phyloP scores from a whole-genome alignment of 2,113 vertebrate genomes.

The Lamprotornis superbus region DNA sequence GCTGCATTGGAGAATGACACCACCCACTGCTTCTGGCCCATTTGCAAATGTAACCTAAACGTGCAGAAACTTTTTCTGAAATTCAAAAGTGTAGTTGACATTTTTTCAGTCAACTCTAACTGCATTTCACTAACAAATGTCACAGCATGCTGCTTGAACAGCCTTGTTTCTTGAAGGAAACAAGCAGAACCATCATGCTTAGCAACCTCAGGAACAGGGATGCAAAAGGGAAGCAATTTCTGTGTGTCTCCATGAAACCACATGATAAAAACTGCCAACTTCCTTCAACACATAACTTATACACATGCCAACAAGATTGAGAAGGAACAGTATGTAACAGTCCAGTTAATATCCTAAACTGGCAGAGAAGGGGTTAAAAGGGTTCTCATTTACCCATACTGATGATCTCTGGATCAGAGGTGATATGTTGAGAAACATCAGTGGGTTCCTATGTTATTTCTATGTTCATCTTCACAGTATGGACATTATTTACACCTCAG shows the following conservation, averaged over 20 bases:
- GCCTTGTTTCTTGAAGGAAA: not conserved
- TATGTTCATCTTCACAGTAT: not conserved
- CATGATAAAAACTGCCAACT: not conserved
- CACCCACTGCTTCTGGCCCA: not conserved
- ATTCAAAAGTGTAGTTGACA: not conserved
- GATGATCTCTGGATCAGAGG: not conserved
- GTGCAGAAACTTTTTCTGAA: not conserved
- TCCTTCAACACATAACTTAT: not conserved
- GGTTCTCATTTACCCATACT: not conserved
- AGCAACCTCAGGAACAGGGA: not conserved
- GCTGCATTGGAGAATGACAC: not conserved
- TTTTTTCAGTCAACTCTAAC: not conserved
- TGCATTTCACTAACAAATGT: not conserved
- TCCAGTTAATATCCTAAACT: not conserved
- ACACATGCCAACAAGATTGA: not conserved
- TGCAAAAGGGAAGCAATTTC: not conserved
- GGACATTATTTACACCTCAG: not conserved
- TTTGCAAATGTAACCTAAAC: not conserved
- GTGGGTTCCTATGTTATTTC: not conserved
- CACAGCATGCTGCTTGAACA: not conserved
- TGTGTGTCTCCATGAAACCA: not conserved
- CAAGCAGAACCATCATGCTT: not conserved
- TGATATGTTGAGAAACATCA: not conserved
- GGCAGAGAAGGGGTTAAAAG: not conserved
- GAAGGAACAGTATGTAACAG: not conserved